Evolutionary conservation across 37 sponge, comb jelly and placozoan species (phyloP), one percentile per base, ranked within the genome.

Genomic region (Amphimedon queenslandica): DNA sequence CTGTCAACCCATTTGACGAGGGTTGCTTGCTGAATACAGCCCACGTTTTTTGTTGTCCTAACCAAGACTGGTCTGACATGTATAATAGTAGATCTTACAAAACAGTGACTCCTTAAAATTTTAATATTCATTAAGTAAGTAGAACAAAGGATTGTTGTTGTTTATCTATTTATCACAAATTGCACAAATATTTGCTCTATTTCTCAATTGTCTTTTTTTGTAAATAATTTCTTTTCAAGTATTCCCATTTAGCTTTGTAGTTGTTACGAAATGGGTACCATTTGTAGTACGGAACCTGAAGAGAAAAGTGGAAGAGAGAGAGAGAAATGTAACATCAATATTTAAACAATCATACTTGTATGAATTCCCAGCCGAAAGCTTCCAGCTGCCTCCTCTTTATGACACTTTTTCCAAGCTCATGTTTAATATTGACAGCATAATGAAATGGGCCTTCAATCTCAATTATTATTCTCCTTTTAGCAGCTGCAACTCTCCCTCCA

Each of bases 1-100:
- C 74, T 25, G 35, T 40, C 33, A 85, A 85, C 69, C 86, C 87
- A 25, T 86, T 86, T 57, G 73, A 86, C 66, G 76, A 86, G 67
- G 87, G 87, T 37, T 76, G 75, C 42, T 42, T 37, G 20, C 55
- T 60, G 36, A 86, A 86, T 29, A 20, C 51, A 11, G n/a, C 31
- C n/a, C 24, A 40, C 27, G 80, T 86, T 58, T 29, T 80, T 8
- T 70, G 72, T 36, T 42, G 70, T 4, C 25, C n/a, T 21, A 3
- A 47, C n/a, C n/a, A n/a, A n/a, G n/a, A n/a, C n/a, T n/a, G n/a
- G n/a, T n/a, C n/a, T n/a, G n/a, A n/a, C n/a, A n/a, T n/a, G n/a
- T n/a, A n/a, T n/a, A n/a, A n/a, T n/a, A n/a, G n/a, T n/a, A n/a
- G n/a, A n/a, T n/a, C n/a, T n/a, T n/a, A n/a, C n/a, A n/a, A n/a